These are phyloP conservation scores for Colossoma macropomum DNA, from an alignment of 2,113 vertebrate genomes.

Conservation along the genomic window DNA sequence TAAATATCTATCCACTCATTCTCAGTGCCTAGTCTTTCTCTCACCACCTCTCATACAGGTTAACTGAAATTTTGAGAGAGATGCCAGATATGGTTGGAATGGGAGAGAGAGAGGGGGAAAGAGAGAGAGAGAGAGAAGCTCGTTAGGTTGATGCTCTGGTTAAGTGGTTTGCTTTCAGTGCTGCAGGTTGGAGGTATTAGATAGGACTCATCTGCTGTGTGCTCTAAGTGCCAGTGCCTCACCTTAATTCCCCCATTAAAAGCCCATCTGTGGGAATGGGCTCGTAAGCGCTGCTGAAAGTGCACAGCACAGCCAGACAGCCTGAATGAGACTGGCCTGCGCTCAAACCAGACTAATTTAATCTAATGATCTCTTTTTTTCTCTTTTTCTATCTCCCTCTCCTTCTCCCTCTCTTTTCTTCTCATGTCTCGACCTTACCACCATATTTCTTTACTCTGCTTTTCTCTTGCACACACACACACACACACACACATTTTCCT, in stretches of 20 bases:
- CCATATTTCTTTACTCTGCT: neutral
- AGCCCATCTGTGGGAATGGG: slow-evolving; percentile 54
- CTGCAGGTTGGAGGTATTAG: slow-evolving; percentile 39
- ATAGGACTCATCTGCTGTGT: slow-evolving; percentile 40
- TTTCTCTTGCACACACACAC: neutral
- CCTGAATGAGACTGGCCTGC: slow-evolving; percentile 31
- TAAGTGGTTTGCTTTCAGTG: slow-evolving; percentile 49
- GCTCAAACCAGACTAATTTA: slow-evolving; percentile 49
- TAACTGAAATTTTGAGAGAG: neutral
- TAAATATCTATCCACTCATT: neutral
- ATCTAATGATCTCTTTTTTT: slow-evolving; percentile 40
- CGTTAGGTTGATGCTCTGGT: slow-evolving; percentile 51
- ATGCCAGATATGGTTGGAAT: slow-evolving; percentile 10
- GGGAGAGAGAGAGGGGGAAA: slow-evolving; percentile 11
- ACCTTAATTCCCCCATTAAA: slow-evolving; percentile 59
- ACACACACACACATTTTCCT: too few relatives aligned
- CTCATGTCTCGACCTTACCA: neutral
- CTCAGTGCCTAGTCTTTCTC: neutral
- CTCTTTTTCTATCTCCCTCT: neutral
- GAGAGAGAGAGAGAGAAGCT: slow-evolving; percentile 23
- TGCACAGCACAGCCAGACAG: slow-evolving; percentile 31
- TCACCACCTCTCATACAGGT: neutral
- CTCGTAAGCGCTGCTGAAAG: slow-evolving; percentile 48
- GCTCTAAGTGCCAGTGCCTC: slow-evolving; percentile 46
- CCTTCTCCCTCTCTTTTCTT: neutral